A percentile compares a stretch with the other conserved stretches of the same genome.
These are phyloP conservation scores for Platynereis dumerilii DNA, from an alignment of 2,888 invertebrate genomes.

Conservation along the genomic window DNA sequence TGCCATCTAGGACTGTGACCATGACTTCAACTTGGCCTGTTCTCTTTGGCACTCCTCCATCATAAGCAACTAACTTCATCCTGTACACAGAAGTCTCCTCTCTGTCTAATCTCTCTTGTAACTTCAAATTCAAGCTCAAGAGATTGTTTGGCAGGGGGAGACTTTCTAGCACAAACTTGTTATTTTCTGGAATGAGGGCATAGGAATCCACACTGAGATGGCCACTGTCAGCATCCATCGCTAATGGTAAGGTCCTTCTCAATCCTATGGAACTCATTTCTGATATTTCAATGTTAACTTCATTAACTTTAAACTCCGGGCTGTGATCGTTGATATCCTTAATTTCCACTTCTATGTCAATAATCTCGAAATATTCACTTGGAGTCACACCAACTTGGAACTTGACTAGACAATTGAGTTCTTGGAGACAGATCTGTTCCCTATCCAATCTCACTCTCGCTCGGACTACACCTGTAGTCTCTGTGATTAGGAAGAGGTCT, in stretches of 20 bases:
- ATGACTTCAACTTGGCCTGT: conserved; percentile 4
- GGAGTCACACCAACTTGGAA: conserved; percentile 22
- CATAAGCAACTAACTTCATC: conserved; percentile 10
- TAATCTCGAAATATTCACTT: conserved; percentile 51
- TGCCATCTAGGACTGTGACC: conserved; percentile 12
- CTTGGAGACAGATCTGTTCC: conserved; percentile 24
- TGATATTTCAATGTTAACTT: neutral
- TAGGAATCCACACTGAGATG: neutral
- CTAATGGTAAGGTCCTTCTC: neutral
- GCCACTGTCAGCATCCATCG: neutral
- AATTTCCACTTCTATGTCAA: neutral
- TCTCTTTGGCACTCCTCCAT: neutral
- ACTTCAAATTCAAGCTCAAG: conserved; percentile 2
- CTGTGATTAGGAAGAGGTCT: conserved; percentile 9
- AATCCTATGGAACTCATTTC: neutral
- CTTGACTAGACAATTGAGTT: conserved; percentile 17
- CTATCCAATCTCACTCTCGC: conserved; percentile 18
- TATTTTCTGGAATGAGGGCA: neutral
- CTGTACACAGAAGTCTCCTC: conserved; percentile 7
- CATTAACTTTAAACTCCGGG: neutral
- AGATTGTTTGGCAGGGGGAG: neutral
- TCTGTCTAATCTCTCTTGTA: conserved; percentile 11
- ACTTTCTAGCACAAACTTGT: conserved; percentile 3
- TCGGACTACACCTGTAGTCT: conserved; percentile 5
- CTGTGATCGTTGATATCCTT: conserved; percentile 12